A percentile compares a stretch with the other conserved stretches of the same genome.
These are phyloP conservation scores for Tichodroma muraria DNA, from an alignment of 2,113 vertebrate genomes.

Conservation along the genomic window DNA sequence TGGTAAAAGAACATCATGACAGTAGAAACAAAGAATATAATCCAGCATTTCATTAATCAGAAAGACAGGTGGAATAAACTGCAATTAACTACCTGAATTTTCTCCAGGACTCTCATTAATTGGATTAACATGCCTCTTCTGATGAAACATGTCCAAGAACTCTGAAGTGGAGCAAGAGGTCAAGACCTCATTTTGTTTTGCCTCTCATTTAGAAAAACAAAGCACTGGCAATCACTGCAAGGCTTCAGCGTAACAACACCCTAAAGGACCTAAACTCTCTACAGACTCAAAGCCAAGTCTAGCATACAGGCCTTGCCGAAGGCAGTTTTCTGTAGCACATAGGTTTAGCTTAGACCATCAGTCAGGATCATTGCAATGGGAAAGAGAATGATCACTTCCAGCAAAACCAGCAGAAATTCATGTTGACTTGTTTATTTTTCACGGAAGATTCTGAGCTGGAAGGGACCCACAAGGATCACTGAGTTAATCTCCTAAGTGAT, in stretches of 20 bases:
- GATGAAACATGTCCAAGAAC: neutral
- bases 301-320: neutral
- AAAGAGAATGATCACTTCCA: neutral
- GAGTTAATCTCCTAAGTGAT: neutral
- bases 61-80: neutral
- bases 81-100: neutral
- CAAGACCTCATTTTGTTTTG: neutral
- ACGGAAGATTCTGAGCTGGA: neutral
- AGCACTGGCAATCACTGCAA: neutral
- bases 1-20: neutral
- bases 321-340: neutral
- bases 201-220: neutral
- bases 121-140: neutral
- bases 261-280: neutral
- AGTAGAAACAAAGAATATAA: neutral
- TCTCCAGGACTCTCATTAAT: neutral
- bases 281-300: neutral
- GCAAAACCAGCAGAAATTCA: neutral
- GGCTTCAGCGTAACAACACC: neutral
- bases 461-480: neutral
- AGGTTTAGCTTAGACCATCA: neutral
- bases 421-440: neutral
- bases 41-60: neutral
- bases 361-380: neutral
- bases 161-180: neutral